These are phyloP conservation scores for Egretta garzetta DNA, from an alignment of 2,113 vertebrate species.

Conservation along the genomic window DNA sequence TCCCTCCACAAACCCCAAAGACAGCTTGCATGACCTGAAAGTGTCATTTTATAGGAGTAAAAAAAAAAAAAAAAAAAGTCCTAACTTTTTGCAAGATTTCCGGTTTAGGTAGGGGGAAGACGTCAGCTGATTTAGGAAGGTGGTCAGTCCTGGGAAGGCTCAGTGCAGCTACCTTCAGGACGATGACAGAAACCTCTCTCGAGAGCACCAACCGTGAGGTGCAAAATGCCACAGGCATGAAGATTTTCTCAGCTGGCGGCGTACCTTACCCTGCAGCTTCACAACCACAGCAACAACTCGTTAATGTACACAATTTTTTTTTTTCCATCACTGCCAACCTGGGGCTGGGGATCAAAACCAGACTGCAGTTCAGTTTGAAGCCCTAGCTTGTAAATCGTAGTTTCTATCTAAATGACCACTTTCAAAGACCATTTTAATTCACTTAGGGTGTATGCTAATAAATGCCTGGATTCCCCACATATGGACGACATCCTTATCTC, in stretches of 20 bases:
- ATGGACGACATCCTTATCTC: not conserved
- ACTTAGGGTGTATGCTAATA: not conserved
- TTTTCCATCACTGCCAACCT: not conserved
- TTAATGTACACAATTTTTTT: not conserved
- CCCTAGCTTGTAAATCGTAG: not conserved
- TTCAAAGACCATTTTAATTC: not conserved
- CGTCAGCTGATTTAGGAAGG: not conserved
- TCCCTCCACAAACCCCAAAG: not conserved
- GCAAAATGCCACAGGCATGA: not conserved
- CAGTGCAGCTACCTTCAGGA: not conserved
- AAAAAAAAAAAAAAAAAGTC: not conserved
- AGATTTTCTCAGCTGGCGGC: not conserved
- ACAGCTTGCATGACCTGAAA: not conserved
- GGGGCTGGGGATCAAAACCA: not conserved
- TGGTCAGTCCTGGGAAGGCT: not conserved
- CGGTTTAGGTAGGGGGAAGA: not conserved
- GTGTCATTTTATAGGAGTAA: not conserved
- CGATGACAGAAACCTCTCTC: not conserved
- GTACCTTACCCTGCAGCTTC: not conserved
- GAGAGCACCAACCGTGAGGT: not conserved
- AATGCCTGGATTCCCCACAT: not conserved
- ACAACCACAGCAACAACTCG: not conserved
- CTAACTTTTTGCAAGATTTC: not conserved
- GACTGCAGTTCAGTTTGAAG: not conserved
- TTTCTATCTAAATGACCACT: not conserved